Conservation (phyloP, 64 coral and sea anemone species). For the Montipora cactus region DNA sequence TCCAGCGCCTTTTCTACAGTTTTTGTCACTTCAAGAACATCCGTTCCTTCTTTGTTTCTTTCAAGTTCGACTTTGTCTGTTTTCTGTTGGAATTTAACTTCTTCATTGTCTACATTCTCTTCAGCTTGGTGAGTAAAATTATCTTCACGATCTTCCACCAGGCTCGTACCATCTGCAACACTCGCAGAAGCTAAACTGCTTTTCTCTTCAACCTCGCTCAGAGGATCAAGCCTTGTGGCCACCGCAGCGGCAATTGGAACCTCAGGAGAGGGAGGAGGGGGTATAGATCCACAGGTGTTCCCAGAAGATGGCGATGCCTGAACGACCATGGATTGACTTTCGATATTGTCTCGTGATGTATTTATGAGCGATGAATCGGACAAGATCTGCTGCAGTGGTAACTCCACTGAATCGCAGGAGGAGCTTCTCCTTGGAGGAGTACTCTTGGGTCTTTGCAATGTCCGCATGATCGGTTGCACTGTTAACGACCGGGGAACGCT, state of each 20-base stretch:
- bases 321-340: conserved; percentile 11
- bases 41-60: not conserved
- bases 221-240: conserved; percentile 65
- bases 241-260: not conserved
- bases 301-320: not conserved
- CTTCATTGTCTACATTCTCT: not conserved
- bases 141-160: not conserved
- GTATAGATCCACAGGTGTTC: conserved; percentile 50
- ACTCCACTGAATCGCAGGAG: conserved; percentile 17
- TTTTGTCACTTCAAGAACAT: not conserved
- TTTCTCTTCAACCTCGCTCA: conserved; percentile 85
- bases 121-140: conserved; percentile 14
- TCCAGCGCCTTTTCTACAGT: not conserved
- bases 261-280: conserved; percentile 90
- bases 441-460: conserved; percentile 66
- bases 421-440: conserved; percentile 55
- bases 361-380: conserved; percentile 65
- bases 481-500: conserved; percentile 76
- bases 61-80: not conserved
- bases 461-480: conserved; percentile 42
- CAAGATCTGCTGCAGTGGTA: conserved; percentile 54
- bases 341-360: not conserved
- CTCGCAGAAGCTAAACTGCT: conserved; percentile 67
- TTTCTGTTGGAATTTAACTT: not conserved
- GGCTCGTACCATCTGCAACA: conserved; percentile 29